Evolutionary conservation across 92 coral and sea anemone species (phyloP).

Genomic region (Paragorgia papillata): DNA sequence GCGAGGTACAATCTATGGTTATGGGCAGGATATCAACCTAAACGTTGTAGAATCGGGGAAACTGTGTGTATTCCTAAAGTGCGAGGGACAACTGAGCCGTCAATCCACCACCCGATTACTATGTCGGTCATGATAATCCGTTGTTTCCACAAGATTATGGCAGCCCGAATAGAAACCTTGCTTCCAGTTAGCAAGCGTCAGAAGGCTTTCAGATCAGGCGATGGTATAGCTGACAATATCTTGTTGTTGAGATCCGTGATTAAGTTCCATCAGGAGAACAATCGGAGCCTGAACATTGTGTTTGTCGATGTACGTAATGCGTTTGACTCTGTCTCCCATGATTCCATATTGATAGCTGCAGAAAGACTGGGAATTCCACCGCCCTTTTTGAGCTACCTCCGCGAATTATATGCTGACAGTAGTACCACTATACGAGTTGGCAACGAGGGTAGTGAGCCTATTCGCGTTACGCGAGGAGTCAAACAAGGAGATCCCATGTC

Average conservation of each 20-base stretch:
- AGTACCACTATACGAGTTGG: neutral
- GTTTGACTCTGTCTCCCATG: constrained; percentile 19
- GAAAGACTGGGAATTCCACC: constrained; percentile 11
- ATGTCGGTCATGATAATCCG: neutral
- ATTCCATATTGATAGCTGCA: neutral
- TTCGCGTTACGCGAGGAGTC: constrained; percentile 1
- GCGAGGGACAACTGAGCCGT: neutral
- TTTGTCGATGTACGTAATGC: constrained; percentile 28
- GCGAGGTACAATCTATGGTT: neutral
- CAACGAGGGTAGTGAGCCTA: neutral
- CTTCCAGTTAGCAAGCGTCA: neutral
- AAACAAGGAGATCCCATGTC: neutral
- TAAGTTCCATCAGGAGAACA: neutral
- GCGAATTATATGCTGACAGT: neutral
- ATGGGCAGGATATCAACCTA: neutral
- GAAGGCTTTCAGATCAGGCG: constrained; percentile 20
- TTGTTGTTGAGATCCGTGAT: neutral
- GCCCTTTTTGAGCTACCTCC: constrained; percentile 1
- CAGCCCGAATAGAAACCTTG: neutral
- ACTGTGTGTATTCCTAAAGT: neutral
- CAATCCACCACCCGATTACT: neutral
- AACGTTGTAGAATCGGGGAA: neutral
- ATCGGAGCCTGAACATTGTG: neutral
- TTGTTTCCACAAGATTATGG: constrained; percentile 8
- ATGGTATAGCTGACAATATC: constrained; percentile 20